phyloP scores from a whole-genome alignment of 2,113 vertebrate genomes.

The Carassius carassius region DNA sequence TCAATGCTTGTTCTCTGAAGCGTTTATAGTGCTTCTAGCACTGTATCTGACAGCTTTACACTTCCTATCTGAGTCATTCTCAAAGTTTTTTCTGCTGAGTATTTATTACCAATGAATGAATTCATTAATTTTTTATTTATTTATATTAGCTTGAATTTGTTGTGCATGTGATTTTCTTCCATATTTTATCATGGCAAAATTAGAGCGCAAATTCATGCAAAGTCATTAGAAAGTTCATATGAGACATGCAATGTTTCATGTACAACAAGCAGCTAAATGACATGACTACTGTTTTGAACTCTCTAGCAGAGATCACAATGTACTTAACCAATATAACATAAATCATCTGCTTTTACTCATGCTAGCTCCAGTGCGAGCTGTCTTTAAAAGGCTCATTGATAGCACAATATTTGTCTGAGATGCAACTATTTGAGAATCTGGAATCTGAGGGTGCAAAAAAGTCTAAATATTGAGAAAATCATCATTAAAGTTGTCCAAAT shows the following conservation, averaged over 20 bases:
- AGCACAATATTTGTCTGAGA: too few species aligned
- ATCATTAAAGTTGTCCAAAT: too few species aligned
- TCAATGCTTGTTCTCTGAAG: too few species aligned
- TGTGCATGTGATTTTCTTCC: background rate
- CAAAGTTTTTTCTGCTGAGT: background rate
- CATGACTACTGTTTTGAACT: background rate
- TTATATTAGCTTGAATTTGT: background rate
- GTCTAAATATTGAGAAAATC: too few species aligned
- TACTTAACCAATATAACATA: too few species aligned
- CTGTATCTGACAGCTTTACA: background rate
- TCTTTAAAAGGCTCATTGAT: background rate
- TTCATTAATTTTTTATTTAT: too few species aligned
- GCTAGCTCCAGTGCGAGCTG: background rate
- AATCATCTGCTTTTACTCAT: background rate
- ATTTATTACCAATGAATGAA: too few species aligned
- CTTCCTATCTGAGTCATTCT: background rate
- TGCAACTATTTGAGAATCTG: too few species aligned
- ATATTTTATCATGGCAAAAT: background rate
- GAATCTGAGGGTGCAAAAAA: too few species aligned
- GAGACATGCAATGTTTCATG: too few species aligned
- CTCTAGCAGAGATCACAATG: background rate
- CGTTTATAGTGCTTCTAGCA: background rate
- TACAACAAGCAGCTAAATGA: background rate
- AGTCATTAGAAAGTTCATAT: background rate
- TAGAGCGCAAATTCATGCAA: background rate